A percentile compares a stretch with the other conserved stretches of the same genome.
phyloP scores from a whole-genome alignment of 2,113 vertebrate species.

The Rissa tridactyla region DNA sequence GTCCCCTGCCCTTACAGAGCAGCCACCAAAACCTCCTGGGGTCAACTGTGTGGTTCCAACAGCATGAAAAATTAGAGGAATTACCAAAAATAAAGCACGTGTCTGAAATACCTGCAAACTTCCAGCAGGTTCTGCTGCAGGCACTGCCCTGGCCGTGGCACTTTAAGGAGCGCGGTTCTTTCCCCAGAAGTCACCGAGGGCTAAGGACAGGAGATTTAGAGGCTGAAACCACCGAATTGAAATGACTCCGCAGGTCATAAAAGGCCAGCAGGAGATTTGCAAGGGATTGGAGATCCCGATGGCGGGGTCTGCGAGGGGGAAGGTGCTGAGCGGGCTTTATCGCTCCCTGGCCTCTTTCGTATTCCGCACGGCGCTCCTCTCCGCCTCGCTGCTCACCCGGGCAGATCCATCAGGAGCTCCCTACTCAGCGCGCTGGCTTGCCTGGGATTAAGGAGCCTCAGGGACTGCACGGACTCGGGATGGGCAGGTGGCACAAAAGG shows the following conservation, averaged over 20 bases:
- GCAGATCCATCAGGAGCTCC: conserved; percentile 74
- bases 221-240: conserved; percentile 32
- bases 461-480: conserved; percentile 71
- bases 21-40: background rate
- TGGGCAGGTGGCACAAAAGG: conserved; percentile 71
- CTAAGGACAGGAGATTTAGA: conserved; percentile 43
- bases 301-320: background rate
- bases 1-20: accelerated
- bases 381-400: background rate
- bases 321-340: background rate
- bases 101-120: background rate
- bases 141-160: background rate
- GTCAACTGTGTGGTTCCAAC: background rate
- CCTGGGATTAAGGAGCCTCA: conserved; percentile 74
- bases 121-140: background rate
- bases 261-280: conserved; percentile 49
- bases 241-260: conserved; percentile 32
- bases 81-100: background rate
- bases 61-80: background rate
- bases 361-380: background rate
- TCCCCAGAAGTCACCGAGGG: background rate
- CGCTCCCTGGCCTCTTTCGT: background rate
- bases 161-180: background rate
- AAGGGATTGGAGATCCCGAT: background rate
- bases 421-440: conserved; percentile 69